Conservation (phyloP, 2,797 vertebrate genomes). For the Acanthiza pusilla region DNA sequence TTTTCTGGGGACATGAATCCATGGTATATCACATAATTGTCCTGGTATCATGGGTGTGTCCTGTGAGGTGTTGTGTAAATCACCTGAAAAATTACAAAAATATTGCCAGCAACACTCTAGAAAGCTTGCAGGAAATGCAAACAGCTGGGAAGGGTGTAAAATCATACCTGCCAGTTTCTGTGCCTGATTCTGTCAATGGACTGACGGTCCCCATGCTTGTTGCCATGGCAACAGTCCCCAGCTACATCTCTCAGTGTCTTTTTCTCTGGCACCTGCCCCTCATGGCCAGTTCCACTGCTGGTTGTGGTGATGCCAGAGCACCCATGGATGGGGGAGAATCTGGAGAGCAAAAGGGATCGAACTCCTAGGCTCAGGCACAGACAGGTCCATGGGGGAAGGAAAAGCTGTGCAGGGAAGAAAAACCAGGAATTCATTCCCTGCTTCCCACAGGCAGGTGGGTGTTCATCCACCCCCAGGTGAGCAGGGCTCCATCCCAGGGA, state of each 20-base stretch:
- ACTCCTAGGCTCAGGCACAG: background rate
- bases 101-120: background rate
- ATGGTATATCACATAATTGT: background rate
- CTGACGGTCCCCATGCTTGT: background rate
- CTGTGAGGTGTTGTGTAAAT: background rate
- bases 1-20: background rate
- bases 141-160: background rate
- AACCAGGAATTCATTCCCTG: background rate
- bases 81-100: background rate
- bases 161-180: background rate
- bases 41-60: background rate
- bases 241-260: accelerated
- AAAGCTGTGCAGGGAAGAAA: background rate
- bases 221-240: background rate
- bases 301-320: background rate
- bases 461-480: background rate
- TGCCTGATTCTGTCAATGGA: background rate
- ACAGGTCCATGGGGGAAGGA: background rate
- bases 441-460: background rate
- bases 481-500: background rate
- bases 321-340: background rate
- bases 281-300: background rate
- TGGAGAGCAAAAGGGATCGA: background rate
- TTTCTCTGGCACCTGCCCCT: too few relatives aligned
- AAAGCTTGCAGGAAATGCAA: background rate